A percentile compares a stretch with the other conserved stretches of the same genome.
These are phyloP conservation scores for Doris montereyensis DNA, from an alignment of 2,888 invertebrate genomes.

Conservation along the genomic window DNA sequence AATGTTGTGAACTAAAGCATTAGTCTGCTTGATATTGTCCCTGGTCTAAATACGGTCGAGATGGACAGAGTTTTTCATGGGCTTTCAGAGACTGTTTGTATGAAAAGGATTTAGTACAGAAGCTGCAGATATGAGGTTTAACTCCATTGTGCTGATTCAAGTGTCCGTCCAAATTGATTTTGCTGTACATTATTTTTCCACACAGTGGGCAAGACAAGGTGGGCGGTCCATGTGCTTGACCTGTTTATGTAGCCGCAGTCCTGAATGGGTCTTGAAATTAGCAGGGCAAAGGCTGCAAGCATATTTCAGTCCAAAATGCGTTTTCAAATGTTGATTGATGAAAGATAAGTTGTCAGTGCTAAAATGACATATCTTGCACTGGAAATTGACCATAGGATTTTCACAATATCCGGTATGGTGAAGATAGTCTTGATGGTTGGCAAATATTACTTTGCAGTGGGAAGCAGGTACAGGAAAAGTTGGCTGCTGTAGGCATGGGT, in stretches of 20 bases:
- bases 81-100: slow-evolving; percentile 42
- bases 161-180: slow-evolving; percentile 45
- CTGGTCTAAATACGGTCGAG: not conserved
- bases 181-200: slow-evolving; percentile 46
- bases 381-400: not conserved
- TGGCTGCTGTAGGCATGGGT: too few relatives aligned
- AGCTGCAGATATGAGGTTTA: slow-evolving; percentile 40
- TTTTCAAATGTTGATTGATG: slow-evolving; percentile 5
- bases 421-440: too few relatives aligned
- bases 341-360: not conserved
- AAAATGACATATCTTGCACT: slow-evolving; percentile 23
- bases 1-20: too few relatives aligned
- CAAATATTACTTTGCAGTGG: too few relatives aligned
- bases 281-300: slow-evolving; percentile 25
- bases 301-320: not conserved
- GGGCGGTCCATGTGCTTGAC: slow-evolving; percentile 34
- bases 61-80: slow-evolving; percentile 40
- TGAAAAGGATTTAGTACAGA: slow-evolving; percentile 40
- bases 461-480: too few relatives aligned
- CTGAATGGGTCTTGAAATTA: slow-evolving; percentile 32
- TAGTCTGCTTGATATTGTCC: too few relatives aligned
- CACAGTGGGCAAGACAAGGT: slow-evolving; percentile 36
- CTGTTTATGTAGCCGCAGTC: slow-evolving; percentile 33
- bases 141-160: slow-evolving; percentile 43
- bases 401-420: too few relatives aligned